Evolutionary conservation across 2,888 invertebrate genomes (phyloP), one percentile per base, ranked within the genome.

Genomic region (Hemithea aestivaria): DNA sequence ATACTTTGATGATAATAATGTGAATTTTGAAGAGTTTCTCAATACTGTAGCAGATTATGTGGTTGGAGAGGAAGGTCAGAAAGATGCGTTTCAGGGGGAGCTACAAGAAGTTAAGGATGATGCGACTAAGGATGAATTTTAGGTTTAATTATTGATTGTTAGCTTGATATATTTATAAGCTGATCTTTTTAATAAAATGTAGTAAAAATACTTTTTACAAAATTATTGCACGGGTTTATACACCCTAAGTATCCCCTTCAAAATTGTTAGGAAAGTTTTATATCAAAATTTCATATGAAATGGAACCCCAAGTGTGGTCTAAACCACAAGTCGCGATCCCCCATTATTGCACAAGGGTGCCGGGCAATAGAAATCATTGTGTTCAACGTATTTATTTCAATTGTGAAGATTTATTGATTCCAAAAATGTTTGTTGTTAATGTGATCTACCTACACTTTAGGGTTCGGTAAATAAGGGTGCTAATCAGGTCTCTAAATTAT

Each of bases 111-210:
- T 4, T 5, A 16, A 16, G 5, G 5, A 16, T 4, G 16, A 16
- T 5, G 3, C 28, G 7, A 16, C 37, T 6, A 74, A 69, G 39
- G 73, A 74, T 16, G 83, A 83, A 40, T 67, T 82, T 39, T 81
- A 59, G 60, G 27, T 31, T 7, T 33, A 22, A 31, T 2, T 24
- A 1, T 8, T 10, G 9, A 20, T 8, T 16, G 10, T 8, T 9
- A 0, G 6, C 25, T 7, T 10, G 10, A 2, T 25, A 25, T 6
- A 7, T 27, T n/a, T n/a, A n/a, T n/a, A n/a, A n/a, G n/a, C n/a
- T n/a, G n/a, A n/a, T n/a, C n/a, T n/a, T n/a, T n/a, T n/a, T n/a
- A n/a, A n/a, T n/a, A n/a, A n/a, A n/a, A n/a, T n/a, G n/a, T n/a
- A n/a, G n/a, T n/a, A n/a, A n/a, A n/a, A n/a, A n/a, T n/a, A n/a